These are phyloP conservation scores for Eristalinus sepulchralis DNA, from an alignment of 2,888 invertebrate genomes.

Conservation along the genomic window DNA sequence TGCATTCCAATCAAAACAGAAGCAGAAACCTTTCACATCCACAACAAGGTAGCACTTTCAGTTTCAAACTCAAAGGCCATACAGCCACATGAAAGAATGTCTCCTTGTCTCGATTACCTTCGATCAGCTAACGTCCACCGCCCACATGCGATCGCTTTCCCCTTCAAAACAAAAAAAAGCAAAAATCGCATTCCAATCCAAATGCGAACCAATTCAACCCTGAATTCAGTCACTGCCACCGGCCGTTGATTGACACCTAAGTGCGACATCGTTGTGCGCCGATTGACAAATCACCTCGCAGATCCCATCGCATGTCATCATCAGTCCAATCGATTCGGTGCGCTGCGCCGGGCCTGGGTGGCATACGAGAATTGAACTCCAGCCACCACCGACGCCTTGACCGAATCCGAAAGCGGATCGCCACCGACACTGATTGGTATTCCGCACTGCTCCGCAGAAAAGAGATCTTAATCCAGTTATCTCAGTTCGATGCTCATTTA, in stretches of 20 bases:
- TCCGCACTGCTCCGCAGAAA: neutral
- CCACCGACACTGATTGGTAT: conserved; percentile 4
- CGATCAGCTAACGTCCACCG: neutral
- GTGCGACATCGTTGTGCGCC: conserved; percentile 9
- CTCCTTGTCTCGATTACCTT: neutral
- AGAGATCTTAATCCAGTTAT: conserved; percentile 35
- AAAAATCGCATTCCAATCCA: neutral
- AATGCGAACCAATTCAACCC: neutral
- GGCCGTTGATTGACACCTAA: conserved; percentile 20
- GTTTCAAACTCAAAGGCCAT: neutral
- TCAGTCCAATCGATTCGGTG: neutral
- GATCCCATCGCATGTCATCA: conserved; percentile 20
- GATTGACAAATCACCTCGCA: conserved; percentile 14
- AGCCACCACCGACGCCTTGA: neutral
- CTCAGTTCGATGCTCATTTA: conserved; percentile 33
- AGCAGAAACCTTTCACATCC: neutral
- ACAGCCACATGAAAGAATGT: neutral
- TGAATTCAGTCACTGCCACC: neutral
- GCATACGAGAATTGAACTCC: conserved; percentile 28
- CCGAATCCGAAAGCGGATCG: neutral
- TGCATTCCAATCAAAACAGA: too few species aligned
- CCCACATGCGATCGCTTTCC: neutral
- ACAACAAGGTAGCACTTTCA: neutral
- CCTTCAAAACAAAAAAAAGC: neutral
- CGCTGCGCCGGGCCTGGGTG: neutral